Conservation (phyloP, 2,797 vertebrate genomes). For the Labroides dimidiatus region DNA sequence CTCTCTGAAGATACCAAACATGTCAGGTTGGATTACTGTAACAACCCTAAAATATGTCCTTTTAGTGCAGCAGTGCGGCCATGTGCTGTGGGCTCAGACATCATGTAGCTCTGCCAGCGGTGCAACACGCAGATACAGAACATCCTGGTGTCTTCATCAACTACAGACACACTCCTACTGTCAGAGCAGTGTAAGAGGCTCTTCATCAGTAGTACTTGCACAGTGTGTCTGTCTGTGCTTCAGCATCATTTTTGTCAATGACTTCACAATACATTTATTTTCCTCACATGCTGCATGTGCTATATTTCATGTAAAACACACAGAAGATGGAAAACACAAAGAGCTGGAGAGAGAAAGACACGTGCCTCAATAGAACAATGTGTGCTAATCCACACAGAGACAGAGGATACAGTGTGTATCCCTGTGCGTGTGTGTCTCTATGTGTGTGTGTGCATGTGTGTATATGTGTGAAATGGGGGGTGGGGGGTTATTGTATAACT, state of each 20-base stretch:
- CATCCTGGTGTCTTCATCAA: background rate
- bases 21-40: background rate
- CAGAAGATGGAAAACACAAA: conserved; percentile 2
- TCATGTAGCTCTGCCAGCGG: conserved; percentile 1
- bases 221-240: background rate
- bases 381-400: conserved; percentile 66
- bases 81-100: conserved; percentile 9
- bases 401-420: conserved; percentile 57
- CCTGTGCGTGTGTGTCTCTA: conserved; percentile 1
- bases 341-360: conserved; percentile 23
- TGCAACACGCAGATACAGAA: background rate
- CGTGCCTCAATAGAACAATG: conserved; percentile 59
- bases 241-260: background rate
- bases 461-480: conserved; percentile 18
- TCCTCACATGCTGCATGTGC: background rate
- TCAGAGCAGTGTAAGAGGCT: too few species aligned
- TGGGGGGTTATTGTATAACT: conserved; percentile 55
- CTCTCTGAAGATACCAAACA: background rate
- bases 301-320: background rate
- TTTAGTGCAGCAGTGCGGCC: conserved; percentile 24
- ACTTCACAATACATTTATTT: background rate
- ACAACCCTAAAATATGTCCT: background rate
- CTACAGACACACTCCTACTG: too few species aligned
- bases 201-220: too few species aligned
- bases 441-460: conserved; percentile 21